phyloP scores from a whole-genome alignment of 2,797 vertebrate species.

The Mormyrus proboscirostris region DNA sequence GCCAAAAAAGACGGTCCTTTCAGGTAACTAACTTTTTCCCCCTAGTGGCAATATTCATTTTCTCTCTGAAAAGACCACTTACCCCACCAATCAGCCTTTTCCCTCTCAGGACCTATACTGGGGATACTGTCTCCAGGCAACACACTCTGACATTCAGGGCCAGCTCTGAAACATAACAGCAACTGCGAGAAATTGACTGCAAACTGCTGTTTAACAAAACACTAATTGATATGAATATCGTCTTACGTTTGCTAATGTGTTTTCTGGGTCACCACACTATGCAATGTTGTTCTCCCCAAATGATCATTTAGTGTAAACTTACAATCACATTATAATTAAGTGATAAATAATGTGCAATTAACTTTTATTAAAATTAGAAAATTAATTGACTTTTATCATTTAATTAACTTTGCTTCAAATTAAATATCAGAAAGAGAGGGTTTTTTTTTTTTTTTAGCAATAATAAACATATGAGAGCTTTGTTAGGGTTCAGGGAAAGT shows the following conservation, averaged over 20 bases:
- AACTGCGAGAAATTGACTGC: neutral
- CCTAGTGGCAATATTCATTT: neutral
- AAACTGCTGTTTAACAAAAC: neutral
- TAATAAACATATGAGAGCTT: neutral
- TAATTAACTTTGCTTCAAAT: neutral
- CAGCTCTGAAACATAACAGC: neutral
- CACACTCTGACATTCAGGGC: neutral
- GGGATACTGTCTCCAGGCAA: neutral
- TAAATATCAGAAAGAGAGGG: neutral
- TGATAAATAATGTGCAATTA: neutral
- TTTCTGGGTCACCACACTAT: conserved; percentile 1
- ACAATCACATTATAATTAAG: neutral
- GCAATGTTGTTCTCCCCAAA: neutral
- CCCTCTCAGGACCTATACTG: neutral
- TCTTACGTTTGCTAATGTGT: neutral
- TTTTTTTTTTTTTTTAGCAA: neutral
- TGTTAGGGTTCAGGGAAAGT: neutral
- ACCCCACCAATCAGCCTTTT: neutral
- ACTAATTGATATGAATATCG: neutral
- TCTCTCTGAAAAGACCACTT: neutral
- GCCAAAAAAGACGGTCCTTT: neutral
- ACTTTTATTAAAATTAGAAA: conserved; percentile 9
- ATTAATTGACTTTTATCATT: conserved; percentile 5
- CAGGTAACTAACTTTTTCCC: neutral
- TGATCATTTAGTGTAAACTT: conserved; percentile 4